A percentile compares a stretch with the other conserved stretches of the same genome.
Conservation (phyloP, 2,797 vertebrate species). For the Darevskia mixta region DNA sequence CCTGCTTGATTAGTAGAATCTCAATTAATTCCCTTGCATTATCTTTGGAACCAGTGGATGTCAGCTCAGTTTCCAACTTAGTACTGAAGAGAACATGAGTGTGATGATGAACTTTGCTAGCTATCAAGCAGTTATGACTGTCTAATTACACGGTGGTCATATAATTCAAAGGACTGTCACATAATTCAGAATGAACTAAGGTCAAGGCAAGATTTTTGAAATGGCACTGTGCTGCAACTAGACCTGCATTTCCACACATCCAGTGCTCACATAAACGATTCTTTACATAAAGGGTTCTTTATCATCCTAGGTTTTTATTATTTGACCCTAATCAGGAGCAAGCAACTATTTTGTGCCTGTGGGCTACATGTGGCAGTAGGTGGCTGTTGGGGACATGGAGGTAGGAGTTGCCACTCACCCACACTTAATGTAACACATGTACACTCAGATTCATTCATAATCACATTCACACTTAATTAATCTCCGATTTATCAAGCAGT, state of each 20-base stretch:
- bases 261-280: not conserved
- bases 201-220: not conserved
- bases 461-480: too few relatives aligned
- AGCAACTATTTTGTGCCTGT: too few relatives aligned
- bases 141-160: not conserved
- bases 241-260: not conserved
- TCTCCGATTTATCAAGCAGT: not conserved
- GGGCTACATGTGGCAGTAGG: too few relatives aligned
- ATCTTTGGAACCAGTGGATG: not conserved
- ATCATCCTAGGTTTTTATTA: not conserved
- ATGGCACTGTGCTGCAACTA: not conserved
- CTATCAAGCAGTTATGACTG: not conserved
- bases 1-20: not conserved
- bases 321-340: too few relatives aligned
- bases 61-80: not conserved
- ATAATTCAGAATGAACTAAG: not conserved
- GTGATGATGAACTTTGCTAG: not conserved
- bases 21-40: constrained; percentile 12
- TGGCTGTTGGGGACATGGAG: not conserved
- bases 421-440: too few relatives aligned
- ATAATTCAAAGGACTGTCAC: constrained; percentile 18
- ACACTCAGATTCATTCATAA: too few relatives aligned
- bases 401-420: too few relatives aligned
- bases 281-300: not conserved
- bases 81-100: not conserved